Evolutionary conservation across 2,888 invertebrate species (phyloP).

Genomic region (Smittia aterrima): DNA sequence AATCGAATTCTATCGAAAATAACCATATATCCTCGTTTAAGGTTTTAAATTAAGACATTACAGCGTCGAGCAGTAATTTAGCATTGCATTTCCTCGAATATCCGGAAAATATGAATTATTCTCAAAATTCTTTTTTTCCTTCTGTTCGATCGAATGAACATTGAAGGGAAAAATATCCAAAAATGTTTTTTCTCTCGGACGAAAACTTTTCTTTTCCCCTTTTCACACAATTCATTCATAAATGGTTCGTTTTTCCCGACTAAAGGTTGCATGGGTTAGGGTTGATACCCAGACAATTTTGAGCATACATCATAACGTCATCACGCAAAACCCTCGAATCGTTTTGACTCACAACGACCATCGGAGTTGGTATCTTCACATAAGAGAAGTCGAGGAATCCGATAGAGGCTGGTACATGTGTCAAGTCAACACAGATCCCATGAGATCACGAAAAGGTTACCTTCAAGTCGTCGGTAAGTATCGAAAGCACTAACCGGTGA

Average conservation of each 20-base stretch:
- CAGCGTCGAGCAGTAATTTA: slow-evolving; percentile 6
- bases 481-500: slow-evolving; percentile 2
- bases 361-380: slow-evolving; percentile 87
- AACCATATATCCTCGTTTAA: background rate
- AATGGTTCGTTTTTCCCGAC: background rate
- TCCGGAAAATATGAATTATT: too few species aligned
- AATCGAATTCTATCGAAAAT: slow-evolving; percentile 24
- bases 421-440: slow-evolving; percentile 91
- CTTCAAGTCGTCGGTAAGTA: slow-evolving; percentile 82
- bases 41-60: slow-evolving; percentile 20
- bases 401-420: slow-evolving; percentile 90
- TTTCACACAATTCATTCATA: background rate
- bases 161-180: too few species aligned
- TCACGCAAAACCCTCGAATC: slow-evolving; percentile 86
- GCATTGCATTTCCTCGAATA: background rate
- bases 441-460: slow-evolving; percentile 85
- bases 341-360: slow-evolving; percentile 85
- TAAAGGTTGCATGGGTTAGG: slow-evolving; percentile 87
- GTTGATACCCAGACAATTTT: slow-evolving; percentile 90
- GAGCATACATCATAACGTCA: slow-evolving; percentile 88
- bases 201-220: background rate
- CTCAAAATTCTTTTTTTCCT: too few species aligned
- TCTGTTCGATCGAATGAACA: too few species aligned
- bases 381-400: slow-evolving; percentile 81
- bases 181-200: too few species aligned